Base-by-base conservation (phyloP, 2,797 vertebrate genomes). In the Tokudaia muenninki region DNA sequence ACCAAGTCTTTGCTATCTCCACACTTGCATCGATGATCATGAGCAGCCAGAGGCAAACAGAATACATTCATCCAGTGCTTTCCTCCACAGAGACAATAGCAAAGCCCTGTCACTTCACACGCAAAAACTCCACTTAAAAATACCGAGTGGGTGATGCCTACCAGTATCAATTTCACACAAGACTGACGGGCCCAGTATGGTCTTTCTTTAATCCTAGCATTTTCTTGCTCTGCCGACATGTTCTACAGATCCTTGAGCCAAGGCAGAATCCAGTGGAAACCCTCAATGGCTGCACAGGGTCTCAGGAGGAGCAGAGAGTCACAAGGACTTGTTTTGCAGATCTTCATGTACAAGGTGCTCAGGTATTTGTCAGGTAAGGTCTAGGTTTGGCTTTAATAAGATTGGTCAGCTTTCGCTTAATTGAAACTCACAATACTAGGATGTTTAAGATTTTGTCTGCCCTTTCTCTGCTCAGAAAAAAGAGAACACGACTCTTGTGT, bases 11-110 rank as follows among this genome's bases (percentile, higher is more conserved):
- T 44, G 63, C 26, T 90, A 24, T 88, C 80, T 95, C 70, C 6
- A 52, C 37, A 77, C 95, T 94, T 96, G 65, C 83, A 67, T 26
- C 59, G 11, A n/a, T 65, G 84, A 44, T 24, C 21, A 26, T 77
- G 44, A 96, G 79, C 74, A 94, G 78, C 8, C 12, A 34, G 19
- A 57, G 52, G 80, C 13, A 86, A 90, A 79, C 52, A 91, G 90
- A 96, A 65, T 22, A 17, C 50, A 89, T 79, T 63, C 47, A 3
- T 65, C 89, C 65, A 91, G 75, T 52, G 5, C 21, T 61, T 80
- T 70, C 4, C 34, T 34, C 31, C 13, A 0, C 10, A 21, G 70
- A 88, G 52, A 86, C 37, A 78, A 78, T 3, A 81, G 57, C 31
- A 74, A 79, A 44, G 70, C 1, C 5, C 34, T 19, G 87, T 52